Conservation (phyloP, 2,797 vertebrate species). For the Oreochromis mossambicus region DNA sequence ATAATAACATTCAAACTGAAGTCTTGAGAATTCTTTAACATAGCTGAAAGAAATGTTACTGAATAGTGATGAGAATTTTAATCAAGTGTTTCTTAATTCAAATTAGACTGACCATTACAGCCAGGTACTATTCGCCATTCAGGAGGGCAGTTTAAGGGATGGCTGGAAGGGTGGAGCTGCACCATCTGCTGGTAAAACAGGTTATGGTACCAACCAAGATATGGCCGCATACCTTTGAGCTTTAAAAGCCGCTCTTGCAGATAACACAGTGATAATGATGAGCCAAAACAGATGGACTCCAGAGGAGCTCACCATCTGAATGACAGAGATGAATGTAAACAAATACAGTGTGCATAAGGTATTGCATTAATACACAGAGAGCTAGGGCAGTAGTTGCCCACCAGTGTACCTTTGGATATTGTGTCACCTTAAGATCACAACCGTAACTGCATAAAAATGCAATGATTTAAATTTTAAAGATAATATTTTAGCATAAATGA, state of each 20-base stretch:
- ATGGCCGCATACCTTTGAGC: not conserved
- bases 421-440: no score
- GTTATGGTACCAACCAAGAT: constrained; percentile 77
- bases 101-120: not conserved
- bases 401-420: no score
- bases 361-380: no score
- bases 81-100: not conserved
- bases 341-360: no score
- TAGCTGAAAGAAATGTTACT: not conserved
- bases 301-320: no score
- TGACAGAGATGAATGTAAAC: no score
- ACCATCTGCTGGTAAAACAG: constrained; percentile 92
- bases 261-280: no score
- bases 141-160: not conserved
- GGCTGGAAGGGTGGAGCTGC: constrained; percentile 88
- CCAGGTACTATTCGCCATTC: fast-evolving
- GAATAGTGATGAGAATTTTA: not conserved
- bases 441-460: no score
- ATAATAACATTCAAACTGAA: constrained; percentile 68
- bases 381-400: no score
- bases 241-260: not conserved
- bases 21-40: constrained; percentile 12
- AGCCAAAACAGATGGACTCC: no score
- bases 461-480: no score
- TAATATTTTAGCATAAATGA: not conserved